Base-by-base conservation (phyloP, 1,140 invertebrate species). In the Tetraneura akinire region DNA sequence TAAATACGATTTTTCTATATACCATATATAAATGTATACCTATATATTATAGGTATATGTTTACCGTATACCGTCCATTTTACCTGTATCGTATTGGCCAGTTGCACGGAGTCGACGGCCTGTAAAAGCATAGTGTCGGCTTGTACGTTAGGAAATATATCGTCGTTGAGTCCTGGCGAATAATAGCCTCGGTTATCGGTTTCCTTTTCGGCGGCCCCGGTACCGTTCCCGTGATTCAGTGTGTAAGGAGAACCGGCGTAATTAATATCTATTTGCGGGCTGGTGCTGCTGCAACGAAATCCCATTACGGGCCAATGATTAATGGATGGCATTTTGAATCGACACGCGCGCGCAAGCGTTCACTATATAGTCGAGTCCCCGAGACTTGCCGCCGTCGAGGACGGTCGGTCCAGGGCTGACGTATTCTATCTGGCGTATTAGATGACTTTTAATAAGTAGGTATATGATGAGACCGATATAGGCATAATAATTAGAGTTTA, bases 61-160 rank as follows among this genome's bases (percentile, higher is more conserved):
- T 4, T 37, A 37, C 32, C 3, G 23, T 11, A 14, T 14, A 1
- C 23, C 23, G 16, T n/a, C 68, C 47, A 6, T 47, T 45, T 78
- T 74, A 88, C 87, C 84, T 88, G 87, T 80, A 88, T 87, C 18
- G 87, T 86, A 71, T 88, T 87, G 21, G 83, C 83, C 51, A 94
- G 88, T 84, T 94, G 90, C 81, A 89, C 88, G 5, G 90, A 88
- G 84, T 89, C 89, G 29, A 89, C 88, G 5, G 87, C 86, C 83
- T 92, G 91, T 29, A 92, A 85, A 49, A 92, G 85, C 85, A 92
- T 91, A 21, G 89, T 90, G 81, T 92, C 91, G 5, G 86, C 85
- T 14, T 87, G 90, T 0, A 92, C 91, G 82, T 91, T 92, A 82
- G 92, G 88, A 82, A 91, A 94, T 1, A 94, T 92, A 83, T 94